A percentile compares a stretch with the other conserved stretches of the same genome.
Evolutionary conservation across 1,140 invertebrate species (phyloP).

Genomic region (Drosophila subpulchrella): DNA sequence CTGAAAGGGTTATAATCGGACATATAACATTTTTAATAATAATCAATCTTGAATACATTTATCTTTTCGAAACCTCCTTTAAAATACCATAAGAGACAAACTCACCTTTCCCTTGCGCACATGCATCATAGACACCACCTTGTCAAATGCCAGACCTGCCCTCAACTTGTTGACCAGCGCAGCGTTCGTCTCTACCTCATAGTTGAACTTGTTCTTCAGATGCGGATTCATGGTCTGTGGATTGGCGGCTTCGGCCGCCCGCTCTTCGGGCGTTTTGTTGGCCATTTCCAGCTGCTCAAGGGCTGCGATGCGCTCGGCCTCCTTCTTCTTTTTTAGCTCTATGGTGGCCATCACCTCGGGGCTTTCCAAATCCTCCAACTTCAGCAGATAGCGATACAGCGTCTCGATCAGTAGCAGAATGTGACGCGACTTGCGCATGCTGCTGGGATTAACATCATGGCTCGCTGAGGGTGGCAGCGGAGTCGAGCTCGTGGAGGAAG

Average conservation of each 20-base stretch:
- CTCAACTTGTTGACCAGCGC: constrained; percentile 88
- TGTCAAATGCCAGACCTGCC: constrained; percentile 87
- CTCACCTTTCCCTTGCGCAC: constrained; percentile 90
- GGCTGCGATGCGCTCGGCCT: constrained; percentile 86
- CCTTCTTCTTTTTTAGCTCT: constrained; percentile 87
- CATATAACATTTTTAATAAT: background rate
- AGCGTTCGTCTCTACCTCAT: constrained; percentile 72
- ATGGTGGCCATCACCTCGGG: constrained; percentile 88
- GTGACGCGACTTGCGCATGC: constrained; percentile 88
- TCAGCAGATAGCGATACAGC: constrained; percentile 88
- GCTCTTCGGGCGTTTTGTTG: constrained; percentile 68
- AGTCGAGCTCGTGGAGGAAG: constrained; percentile 54
- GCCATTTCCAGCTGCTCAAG: constrained; percentile 85
- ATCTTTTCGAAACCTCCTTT: no score
- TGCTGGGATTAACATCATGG: constrained; percentile 63
- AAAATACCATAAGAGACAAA: background rate
- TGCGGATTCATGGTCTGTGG: constrained; percentile 84
- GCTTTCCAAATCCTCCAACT: constrained; percentile 90
- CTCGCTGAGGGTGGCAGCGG: constrained; percentile 22
- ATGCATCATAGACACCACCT: constrained; percentile 88
- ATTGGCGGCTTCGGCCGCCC: constrained; percentile 78
- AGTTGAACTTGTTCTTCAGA: constrained; percentile 77
- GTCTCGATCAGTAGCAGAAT: constrained; percentile 93
- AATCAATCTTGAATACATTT: no score
- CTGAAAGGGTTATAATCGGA: constrained; percentile 60